These are phyloP conservation scores for Hylomyscus alleni DNA, from an alignment of 2,797 vertebrate species.

Conservation along the genomic window DNA sequence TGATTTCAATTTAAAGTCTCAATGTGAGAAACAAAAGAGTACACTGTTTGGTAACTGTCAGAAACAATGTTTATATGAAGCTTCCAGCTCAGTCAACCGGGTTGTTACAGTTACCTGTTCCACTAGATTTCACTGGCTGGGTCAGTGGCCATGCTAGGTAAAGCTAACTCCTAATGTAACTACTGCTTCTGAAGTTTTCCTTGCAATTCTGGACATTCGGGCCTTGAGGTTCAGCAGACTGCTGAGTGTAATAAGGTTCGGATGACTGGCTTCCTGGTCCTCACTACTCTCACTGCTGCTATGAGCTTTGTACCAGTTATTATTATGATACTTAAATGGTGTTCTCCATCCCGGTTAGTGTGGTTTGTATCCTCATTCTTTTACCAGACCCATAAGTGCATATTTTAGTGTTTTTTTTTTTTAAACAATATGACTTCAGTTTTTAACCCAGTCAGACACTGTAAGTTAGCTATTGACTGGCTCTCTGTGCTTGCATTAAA, in stretches of 20 bases:
- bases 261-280: neutral
- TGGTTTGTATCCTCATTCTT: constrained; percentile 17
- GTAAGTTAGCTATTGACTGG: neutral
- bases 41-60: neutral
- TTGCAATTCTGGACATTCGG: neutral
- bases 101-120: neutral
- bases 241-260: neutral
- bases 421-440: constrained; percentile 3
- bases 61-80: neutral
- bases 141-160: neutral
- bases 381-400: neutral
- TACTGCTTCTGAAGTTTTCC: constrained; percentile 15
- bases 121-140: neutral
- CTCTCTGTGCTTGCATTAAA: neutral
- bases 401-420: constrained; percentile 13
- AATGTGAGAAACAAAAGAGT: neutral
- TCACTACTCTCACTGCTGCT: constrained; percentile 31
- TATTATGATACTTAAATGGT: constrained; percentile 25
- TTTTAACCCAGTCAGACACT: neutral
- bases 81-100: neutral
- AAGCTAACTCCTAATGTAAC: neutral
- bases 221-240: neutral
- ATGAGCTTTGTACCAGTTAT: neutral
- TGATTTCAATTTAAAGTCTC: constrained; percentile 26
- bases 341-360: neutral